phyloP scores from a whole-genome alignment of 1,140 invertebrate genomes.

The Drosophila mauritiana region DNA sequence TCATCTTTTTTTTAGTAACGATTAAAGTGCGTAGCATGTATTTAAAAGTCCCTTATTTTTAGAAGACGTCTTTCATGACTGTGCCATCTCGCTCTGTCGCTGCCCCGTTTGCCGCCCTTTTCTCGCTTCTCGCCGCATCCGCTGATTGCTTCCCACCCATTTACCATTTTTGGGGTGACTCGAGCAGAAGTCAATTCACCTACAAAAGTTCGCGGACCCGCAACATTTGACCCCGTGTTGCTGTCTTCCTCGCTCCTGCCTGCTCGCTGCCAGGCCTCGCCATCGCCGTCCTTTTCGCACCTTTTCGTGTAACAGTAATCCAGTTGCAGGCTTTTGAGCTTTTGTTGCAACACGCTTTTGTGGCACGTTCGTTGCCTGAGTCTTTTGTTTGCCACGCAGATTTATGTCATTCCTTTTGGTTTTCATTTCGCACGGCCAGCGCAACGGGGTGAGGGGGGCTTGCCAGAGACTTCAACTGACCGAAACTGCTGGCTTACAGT shows the following conservation, averaged over 20 bases:
- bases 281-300: neutral
- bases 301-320: slow-evolving; percentile 72
- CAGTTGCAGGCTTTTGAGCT: slow-evolving; percentile 61
- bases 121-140: neutral
- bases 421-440: neutral
- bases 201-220: slow-evolving; percentile 38
- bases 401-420: slow-evolving; percentile 71
- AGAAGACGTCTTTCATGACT: too few species aligned
- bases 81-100: neutral
- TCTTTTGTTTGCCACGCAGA: slow-evolving; percentile 81
- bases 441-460: neutral
- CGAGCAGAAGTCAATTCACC: slow-evolving; percentile 44
- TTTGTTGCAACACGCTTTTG: slow-evolving; percentile 57
- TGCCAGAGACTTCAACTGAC: slow-evolving; percentile 15
- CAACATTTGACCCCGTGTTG: slow-evolving; percentile 44
- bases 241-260: neutral
- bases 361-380: slow-evolving; percentile 75
- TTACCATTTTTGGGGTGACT: slow-evolving; percentile 41
- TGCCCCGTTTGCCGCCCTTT: neutral
- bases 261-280: too few species aligned
- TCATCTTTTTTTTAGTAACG: too few species aligned
- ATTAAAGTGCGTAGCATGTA: too few species aligned
- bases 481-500: slow-evolving; percentile 22
- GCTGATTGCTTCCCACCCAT: slow-evolving; percentile 44
- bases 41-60: too few species aligned